Conservation (phyloP, 2,797 vertebrate genomes). For the Crypturellus tataupa region DNA sequence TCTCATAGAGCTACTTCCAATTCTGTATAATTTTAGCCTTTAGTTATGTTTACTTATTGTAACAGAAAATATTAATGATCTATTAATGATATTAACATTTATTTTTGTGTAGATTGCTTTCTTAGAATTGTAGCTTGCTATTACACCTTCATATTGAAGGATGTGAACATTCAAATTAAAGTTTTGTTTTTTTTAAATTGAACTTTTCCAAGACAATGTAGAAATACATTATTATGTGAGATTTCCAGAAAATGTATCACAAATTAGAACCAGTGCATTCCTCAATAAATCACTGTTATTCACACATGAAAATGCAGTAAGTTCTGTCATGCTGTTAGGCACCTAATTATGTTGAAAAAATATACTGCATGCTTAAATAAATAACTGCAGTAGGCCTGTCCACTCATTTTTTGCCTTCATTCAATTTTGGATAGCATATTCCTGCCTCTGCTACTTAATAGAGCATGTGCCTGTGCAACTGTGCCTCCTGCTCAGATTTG, state of each 20-base stretch:
- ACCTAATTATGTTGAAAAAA: neutral
- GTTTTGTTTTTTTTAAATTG: accelerated
- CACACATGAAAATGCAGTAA: neutral
- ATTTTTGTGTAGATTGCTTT: neutral
- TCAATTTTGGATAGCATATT: neutral
- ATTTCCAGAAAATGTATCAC: neutral
- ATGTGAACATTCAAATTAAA: neutral
- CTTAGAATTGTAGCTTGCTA: neutral
- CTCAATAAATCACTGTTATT: neutral
- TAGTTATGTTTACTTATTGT: neutral
- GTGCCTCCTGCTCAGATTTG: neutral
- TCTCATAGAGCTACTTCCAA: neutral
- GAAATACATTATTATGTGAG: neutral
- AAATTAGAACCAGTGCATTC: neutral
- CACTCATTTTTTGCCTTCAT: neutral
- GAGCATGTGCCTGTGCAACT: neutral
- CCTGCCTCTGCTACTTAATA: neutral
- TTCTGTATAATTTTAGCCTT: neutral
- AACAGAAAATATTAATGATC: neutral
- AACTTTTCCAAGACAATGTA: neutral
- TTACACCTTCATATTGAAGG: neutral
- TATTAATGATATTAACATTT: neutral
- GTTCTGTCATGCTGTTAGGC: neutral
- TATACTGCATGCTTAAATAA: neutral
- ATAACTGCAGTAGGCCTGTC: neutral